Percentiles rank a stretch among this genome's conserved stretches.
Evolutionary conservation across 2,888 invertebrate species (phyloP).

Genomic region (Sesamia inferens): DNA sequence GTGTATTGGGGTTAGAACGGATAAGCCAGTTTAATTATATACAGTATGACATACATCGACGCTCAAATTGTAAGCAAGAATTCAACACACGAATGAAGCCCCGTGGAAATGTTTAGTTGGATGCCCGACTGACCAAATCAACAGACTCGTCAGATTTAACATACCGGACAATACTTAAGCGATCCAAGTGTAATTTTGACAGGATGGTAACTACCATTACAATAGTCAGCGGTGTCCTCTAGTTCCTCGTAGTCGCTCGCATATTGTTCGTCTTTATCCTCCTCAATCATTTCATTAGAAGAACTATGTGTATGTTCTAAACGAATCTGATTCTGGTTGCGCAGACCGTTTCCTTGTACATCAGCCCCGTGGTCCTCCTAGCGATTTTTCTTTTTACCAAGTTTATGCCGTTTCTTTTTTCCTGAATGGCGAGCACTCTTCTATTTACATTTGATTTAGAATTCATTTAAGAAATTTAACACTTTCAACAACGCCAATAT

Average conservation of each 20-base stretch:
- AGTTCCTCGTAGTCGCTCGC: constrained; percentile 99
- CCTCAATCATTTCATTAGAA: constrained; percentile 94
- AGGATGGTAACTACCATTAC: constrained; percentile 99
- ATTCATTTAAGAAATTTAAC: constrained; percentile 93
- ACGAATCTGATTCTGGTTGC: constrained; percentile 90
- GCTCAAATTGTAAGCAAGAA: too few species aligned
- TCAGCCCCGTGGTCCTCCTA: constrained; percentile 91
- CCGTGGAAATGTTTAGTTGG: too few species aligned
- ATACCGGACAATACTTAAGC: too few species aligned
- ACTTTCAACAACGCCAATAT: constrained; percentile 87
- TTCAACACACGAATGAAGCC: too few species aligned
- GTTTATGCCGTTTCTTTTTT: constrained; percentile 97
- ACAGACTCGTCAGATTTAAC: too few species aligned
- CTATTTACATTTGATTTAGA: constrained; percentile 97
- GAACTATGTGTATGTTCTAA: constrained; percentile 94
- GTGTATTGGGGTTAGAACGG: constrained; percentile 4
- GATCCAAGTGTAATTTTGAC: constrained; percentile 93
- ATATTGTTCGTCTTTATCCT: constrained; percentile 92
- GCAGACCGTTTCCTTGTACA: constrained; percentile 90
- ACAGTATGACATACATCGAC: too few species aligned
- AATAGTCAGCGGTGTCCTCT: constrained; percentile 99
- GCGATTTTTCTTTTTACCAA: constrained; percentile 95
- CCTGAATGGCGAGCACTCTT: constrained; percentile 97
- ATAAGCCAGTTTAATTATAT: background rate
- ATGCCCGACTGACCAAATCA: too few species aligned